Percentiles rank a stretch among this genome's conserved stretches.
Conservation (phyloP, 1,140 invertebrate species). For the Portunus trituberculatus region DNA sequence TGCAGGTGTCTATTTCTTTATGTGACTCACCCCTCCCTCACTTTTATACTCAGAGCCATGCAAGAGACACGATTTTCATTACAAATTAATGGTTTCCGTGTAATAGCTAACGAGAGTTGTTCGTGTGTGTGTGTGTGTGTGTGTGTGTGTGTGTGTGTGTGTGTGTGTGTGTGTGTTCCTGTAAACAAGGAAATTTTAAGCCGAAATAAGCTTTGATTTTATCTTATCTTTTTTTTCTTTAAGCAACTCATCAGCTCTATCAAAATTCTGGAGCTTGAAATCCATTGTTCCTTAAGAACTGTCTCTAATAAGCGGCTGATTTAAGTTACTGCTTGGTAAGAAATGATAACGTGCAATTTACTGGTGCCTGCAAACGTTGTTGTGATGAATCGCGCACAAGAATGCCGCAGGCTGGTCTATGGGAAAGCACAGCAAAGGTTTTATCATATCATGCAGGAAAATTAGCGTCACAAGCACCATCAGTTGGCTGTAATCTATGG, state of each 20-base stretch:
- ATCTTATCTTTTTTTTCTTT: background rate
- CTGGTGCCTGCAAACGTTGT: background rate
- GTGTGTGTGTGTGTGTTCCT: too few species aligned
- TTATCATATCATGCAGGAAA: background rate
- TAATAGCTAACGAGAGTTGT: too few species aligned
- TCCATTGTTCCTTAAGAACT: conserved; percentile 33
- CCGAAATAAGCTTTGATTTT: too few species aligned
- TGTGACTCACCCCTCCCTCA: background rate
- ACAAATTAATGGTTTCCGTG: background rate
- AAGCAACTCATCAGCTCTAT: background rate
- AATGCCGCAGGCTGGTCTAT: background rate
- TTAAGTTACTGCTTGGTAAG: conserved; percentile 44
- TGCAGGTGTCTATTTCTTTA: background rate
- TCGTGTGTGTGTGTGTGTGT: too few species aligned
- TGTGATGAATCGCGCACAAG: background rate
- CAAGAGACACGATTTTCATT: background rate
- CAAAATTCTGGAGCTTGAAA: conserved; percentile 28
- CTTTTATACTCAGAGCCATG: background rate
- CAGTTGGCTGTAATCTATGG: background rate
- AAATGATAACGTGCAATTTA: conserved; percentile 34
- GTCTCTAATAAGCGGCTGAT: conserved; percentile 40
- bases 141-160: too few species aligned
- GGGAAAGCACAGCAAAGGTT: background rate
- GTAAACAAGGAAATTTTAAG: too few species aligned
- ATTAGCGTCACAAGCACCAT: background rate